A percentile compares a stretch with the other conserved stretches of the same genome.
Conservation (phyloP, 2,113 vertebrate genomes). For the Synchiropus splendidus region DNA sequence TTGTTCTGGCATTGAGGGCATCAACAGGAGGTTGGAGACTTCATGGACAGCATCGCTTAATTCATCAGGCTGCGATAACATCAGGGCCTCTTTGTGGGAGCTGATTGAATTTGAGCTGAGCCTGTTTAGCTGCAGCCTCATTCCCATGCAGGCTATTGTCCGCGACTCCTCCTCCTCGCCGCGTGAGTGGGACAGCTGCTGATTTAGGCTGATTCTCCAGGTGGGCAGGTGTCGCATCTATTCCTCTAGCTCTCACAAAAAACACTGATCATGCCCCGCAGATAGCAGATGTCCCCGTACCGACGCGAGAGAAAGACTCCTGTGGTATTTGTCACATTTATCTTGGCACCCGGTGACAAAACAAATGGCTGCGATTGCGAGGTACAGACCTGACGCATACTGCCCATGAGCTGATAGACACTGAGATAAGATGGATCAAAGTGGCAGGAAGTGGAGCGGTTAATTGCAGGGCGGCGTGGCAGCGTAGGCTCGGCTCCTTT, state of each 20-base stretch:
- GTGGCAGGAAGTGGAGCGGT: constrained; percentile 52
- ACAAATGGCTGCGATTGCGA: constrained; percentile 40
- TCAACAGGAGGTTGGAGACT: constrained; percentile 31
- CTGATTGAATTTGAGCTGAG: constrained; percentile 45
- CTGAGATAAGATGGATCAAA: constrained; percentile 57
- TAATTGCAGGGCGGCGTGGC: constrained; percentile 54
- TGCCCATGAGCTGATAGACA: constrained; percentile 32
- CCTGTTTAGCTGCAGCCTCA: constrained; percentile 36
- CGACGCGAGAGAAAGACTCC: constrained; percentile 40
- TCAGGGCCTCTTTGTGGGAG: constrained; percentile 37
- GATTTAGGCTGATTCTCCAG: constrained; percentile 40
- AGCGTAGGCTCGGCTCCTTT: constrained; percentile 41
- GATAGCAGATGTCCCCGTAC: constrained; percentile 51
- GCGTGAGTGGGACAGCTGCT: constrained; percentile 23
- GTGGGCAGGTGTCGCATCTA: constrained; percentile 54
- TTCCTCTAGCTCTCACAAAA: constrained; percentile 32
- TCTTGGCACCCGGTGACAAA: constrained; percentile 54
- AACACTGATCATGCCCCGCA: constrained; percentile 25
- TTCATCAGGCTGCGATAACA: constrained; percentile 37
- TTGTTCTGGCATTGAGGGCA: constrained; percentile 8
- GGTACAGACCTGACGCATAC: constrained; percentile 34
- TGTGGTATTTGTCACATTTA: constrained; percentile 43
- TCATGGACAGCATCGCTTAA: constrained; percentile 31
- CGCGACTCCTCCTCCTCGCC: constrained; percentile 8
- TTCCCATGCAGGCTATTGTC: constrained; percentile 37